Conservation (phyloP, 2,797 vertebrate genomes). For the Micropoecilia bifurca region DNA sequence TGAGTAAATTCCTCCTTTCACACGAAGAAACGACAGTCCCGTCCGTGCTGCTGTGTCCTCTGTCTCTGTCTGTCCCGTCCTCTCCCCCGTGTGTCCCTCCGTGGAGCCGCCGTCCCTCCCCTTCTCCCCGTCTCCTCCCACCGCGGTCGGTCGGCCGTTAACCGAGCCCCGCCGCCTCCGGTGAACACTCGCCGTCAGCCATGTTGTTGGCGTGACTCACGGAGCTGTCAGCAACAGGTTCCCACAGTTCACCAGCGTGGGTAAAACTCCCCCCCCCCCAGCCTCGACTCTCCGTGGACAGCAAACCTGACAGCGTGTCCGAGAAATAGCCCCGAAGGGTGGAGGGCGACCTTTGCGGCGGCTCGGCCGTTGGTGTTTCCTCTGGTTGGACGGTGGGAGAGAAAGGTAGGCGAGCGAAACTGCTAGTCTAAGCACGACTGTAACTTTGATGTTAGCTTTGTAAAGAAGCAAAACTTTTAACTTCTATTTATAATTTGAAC, state of each 20-base stretch:
- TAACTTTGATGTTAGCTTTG: constrained; percentile 53
- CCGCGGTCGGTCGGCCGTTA: constrained; percentile 47
- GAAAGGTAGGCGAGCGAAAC: constrained; percentile 67
- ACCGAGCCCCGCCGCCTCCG: constrained; percentile 48
- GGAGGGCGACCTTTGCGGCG: constrained; percentile 19
- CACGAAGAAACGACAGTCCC: not conserved
- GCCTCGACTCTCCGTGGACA: not conserved
- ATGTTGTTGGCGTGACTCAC: constrained; percentile 80
- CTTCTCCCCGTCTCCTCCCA: constrained; percentile 54
- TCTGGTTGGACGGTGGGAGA: constrained; percentile 23
- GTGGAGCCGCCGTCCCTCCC: constrained; percentile 26
- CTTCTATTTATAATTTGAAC: not conserved
- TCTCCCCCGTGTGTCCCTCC: constrained; percentile 12
- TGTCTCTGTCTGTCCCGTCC: not conserved
- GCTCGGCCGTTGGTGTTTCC: constrained; percentile 46
- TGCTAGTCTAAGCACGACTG: constrained; percentile 65
- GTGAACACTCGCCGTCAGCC: constrained; percentile 70
- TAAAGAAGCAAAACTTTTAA: constrained; percentile 7
- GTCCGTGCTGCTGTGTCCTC: not conserved
- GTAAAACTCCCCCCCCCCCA: constrained; percentile 31
- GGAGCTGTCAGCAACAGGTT: constrained; percentile 81
- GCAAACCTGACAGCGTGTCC: not conserved
- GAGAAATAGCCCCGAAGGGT: constrained; percentile 4
- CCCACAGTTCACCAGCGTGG: constrained; percentile 13
- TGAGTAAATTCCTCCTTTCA: not conserved